Percentiles rank a stretch among this genome's conserved stretches.
Conservation (phyloP, 2,113 vertebrate genomes). For the Anguilla japonica region DNA sequence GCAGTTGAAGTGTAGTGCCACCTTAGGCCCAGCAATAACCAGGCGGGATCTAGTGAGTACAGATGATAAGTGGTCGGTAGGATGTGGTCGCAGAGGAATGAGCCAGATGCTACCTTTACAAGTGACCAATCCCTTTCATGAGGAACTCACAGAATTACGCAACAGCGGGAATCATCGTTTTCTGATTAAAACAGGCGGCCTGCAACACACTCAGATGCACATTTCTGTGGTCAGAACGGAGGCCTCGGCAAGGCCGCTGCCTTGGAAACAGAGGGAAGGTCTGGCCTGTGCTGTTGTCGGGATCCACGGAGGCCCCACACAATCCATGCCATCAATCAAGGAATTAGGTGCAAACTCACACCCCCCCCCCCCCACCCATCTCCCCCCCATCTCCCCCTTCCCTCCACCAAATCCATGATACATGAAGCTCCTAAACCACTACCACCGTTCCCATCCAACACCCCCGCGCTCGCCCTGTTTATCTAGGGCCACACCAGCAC, state of each 20-base stretch:
- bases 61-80: background rate
- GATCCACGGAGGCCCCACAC: constrained; percentile 56
- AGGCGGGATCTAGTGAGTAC: constrained; percentile 3
- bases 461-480: constrained; percentile 25
- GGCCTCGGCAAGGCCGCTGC: background rate
- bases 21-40: background rate
- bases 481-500: constrained; percentile 11
- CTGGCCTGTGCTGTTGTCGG: constrained; percentile 31
- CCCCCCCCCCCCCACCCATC: constrained; percentile 26
- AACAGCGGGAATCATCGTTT: background rate
- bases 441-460: constrained; percentile 45
- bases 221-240: background rate
- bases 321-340: constrained; percentile 60
- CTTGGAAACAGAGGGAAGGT: constrained; percentile 44
- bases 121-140: background rate
- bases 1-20: background rate
- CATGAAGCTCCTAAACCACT: constrained; percentile 39
- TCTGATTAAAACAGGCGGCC: background rate
- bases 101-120: background rate
- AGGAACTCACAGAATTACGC: background rate
- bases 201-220: background rate
- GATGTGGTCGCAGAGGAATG: background rate
- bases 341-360: constrained; percentile 47
- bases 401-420: constrained; percentile 48
- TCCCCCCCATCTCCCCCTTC: constrained; percentile 29